Conservation (phyloP, 2,888 invertebrate genomes). For the Drosophila differens region DNA sequence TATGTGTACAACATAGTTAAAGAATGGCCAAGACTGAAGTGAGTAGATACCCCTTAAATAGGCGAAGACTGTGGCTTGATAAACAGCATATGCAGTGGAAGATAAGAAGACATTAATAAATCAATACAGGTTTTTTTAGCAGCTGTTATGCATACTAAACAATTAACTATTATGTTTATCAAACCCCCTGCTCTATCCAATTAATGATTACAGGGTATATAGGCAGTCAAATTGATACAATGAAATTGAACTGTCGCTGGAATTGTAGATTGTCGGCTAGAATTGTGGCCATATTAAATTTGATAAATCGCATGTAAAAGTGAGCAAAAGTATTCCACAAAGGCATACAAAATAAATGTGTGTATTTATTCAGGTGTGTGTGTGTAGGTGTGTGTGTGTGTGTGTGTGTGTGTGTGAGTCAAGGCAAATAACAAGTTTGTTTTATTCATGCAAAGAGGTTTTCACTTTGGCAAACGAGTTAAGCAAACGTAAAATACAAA, state of each 20-base stretch:
- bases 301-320: slow-evolving; percentile 69
- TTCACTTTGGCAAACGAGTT: slow-evolving; percentile 44
- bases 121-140: background rate
- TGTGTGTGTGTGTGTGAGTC: slow-evolving; percentile 1
- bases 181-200: background rate
- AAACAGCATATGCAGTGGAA: background rate
- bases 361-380: background rate
- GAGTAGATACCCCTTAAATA: background rate
- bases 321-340: slow-evolving; percentile 40
- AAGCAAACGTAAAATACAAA: slow-evolving; percentile 67
- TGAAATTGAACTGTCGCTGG: slow-evolving; percentile 36
- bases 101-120: no score
- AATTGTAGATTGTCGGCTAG: slow-evolving; percentile 53
- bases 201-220: slow-evolving; percentile 20
- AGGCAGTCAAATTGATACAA: slow-evolving; percentile 35
- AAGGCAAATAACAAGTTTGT: slow-evolving; percentile 32
- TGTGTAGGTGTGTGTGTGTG: background rate
- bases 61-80: background rate
- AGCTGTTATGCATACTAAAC: background rate
- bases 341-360: slow-evolving; percentile 4
- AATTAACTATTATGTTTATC: background rate
- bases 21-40: background rate
- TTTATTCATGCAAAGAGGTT: slow-evolving; percentile 67
- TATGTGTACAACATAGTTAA: slow-evolving; percentile 4
- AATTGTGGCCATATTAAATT: slow-evolving; percentile 62